phyloP scores from a whole-genome alignment of 2,888 invertebrate genomes.

The Matsumyia berberina region DNA sequence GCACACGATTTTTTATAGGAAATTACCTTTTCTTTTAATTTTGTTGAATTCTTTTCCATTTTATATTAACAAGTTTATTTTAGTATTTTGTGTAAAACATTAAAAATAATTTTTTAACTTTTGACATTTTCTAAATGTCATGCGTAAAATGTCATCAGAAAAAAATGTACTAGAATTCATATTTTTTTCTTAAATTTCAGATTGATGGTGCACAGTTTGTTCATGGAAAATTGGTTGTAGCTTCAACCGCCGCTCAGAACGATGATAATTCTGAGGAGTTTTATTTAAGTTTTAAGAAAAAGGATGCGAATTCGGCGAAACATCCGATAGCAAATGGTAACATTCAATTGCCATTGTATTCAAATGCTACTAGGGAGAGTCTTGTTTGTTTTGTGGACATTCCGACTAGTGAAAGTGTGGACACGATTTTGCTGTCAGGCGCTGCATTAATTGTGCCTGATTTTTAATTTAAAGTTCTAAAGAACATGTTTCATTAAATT shows the following conservation, averaged over 20 bases:
- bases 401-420: constrained; percentile 77
- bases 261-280: constrained; percentile 78
- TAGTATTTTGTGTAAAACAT: constrained; percentile 7
- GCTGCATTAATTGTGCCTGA: constrained; percentile 82
- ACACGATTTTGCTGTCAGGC: constrained; percentile 82
- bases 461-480: constrained; percentile 76
- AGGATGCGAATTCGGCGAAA: constrained; percentile 3
- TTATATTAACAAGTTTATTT: constrained; percentile 15
- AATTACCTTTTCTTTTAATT: constrained; percentile 22
- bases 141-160: constrained; percentile 1
- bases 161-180: constrained; percentile 41
- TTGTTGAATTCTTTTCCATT: constrained; percentile 18
- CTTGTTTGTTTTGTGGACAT: constrained; percentile 81
- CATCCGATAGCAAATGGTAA: constrained; percentile 30
- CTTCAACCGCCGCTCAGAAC: constrained; percentile 57
- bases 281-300: constrained; percentile 77
- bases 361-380: constrained; percentile 80
- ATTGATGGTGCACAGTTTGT: constrained; percentile 80
- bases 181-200: constrained; percentile 75
- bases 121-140: constrained; percentile 40
- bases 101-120: constrained; percentile 4
- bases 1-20: not conserved
- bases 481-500: not conserved
- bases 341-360: constrained; percentile 81
- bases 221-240: constrained; percentile 77